Evolutionary conservation across 2,113 vertebrate species (phyloP).

Genomic region (Orycteropus afer): DNA sequence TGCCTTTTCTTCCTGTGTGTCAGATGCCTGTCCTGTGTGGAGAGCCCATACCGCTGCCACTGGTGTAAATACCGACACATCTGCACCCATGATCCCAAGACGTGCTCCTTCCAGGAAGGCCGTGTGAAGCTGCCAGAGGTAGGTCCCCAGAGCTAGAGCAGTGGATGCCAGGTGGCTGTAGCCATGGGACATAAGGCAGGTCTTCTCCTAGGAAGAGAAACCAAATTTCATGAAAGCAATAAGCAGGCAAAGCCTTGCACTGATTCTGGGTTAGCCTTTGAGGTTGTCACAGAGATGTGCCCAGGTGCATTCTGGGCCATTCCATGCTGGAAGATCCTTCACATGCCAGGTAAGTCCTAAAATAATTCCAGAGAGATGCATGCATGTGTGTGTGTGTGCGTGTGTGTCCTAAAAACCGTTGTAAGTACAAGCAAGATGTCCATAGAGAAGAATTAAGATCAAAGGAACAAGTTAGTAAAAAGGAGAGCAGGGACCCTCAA

Average conservation of each 20-base stretch:
- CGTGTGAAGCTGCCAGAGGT: constrained; percentile 96
- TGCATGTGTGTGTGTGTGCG: background rate
- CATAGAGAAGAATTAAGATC: background rate
- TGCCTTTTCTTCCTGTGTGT: background rate
- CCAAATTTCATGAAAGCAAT: background rate
- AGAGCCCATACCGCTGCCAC: constrained; percentile 97
- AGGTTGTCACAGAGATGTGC: background rate
- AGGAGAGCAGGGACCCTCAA: background rate
- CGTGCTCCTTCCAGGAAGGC: constrained; percentile 98
- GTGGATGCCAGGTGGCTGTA: background rate
- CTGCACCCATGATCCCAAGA: constrained; percentile 96
- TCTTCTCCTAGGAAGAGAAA: background rate
- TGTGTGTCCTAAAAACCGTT: background rate
- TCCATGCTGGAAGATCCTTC: background rate
- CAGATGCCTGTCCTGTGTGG: constrained; percentile 97
- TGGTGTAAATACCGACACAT: constrained; percentile 99
- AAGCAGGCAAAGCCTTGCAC: background rate
- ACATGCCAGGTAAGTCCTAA: background rate
- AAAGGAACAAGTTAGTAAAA: background rate
- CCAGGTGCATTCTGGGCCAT: background rate
- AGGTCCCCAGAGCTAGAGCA: constrained; percentile 47
- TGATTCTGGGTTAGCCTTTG: background rate
- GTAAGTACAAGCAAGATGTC: background rate
- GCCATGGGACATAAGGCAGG: background rate
- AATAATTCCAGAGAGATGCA: background rate